Evolutionary conservation across 2,113 vertebrate species (phyloP).

Genomic region (Cottus gobio): DNA sequence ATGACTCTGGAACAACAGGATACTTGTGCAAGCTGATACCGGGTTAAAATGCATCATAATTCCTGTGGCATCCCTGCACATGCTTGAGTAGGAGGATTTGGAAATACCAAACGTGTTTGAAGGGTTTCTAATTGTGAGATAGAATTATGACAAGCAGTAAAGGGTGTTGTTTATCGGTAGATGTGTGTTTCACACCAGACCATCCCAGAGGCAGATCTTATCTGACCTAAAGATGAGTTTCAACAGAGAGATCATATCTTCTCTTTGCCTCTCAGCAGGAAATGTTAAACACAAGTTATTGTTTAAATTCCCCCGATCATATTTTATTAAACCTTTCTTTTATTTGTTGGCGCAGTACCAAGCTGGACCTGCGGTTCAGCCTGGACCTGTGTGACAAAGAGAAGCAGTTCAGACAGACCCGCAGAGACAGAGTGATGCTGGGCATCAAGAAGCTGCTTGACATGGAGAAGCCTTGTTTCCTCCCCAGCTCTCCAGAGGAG

Average conservation of each 20-base stretch:
- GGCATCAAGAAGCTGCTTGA: constrained; percentile 91
- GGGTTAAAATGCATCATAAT: neutral
- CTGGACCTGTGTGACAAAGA: constrained; percentile 94
- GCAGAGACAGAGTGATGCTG: constrained; percentile 88
- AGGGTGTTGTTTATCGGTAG: neutral
- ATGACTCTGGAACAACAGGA: neutral
- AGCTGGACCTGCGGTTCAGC: constrained; percentile 93
- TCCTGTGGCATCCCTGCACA: neutral
- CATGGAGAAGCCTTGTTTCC: constrained; percentile 84
- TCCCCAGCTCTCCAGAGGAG: constrained; percentile 86
- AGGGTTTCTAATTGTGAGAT: constrained; percentile 1
- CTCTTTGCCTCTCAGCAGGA: neutral
- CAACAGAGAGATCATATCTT: neutral
- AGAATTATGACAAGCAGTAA: neutral
- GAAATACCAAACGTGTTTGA: constrained; percentile 2
- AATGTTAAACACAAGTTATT: neutral
- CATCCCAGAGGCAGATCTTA: neutral
- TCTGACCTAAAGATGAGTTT: constrained; percentile 6
- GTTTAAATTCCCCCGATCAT: neutral
- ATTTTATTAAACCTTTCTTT: neutral
- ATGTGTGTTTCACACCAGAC: constrained; percentile 10
- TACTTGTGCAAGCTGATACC: neutral
- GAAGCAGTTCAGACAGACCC: constrained; percentile 88
- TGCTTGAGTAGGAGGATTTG: neutral
- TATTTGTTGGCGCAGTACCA: constrained; percentile 81